These are phyloP conservation scores for Xanthia togata DNA, from an alignment of 2,888 invertebrate species.

Conservation along the genomic window DNA sequence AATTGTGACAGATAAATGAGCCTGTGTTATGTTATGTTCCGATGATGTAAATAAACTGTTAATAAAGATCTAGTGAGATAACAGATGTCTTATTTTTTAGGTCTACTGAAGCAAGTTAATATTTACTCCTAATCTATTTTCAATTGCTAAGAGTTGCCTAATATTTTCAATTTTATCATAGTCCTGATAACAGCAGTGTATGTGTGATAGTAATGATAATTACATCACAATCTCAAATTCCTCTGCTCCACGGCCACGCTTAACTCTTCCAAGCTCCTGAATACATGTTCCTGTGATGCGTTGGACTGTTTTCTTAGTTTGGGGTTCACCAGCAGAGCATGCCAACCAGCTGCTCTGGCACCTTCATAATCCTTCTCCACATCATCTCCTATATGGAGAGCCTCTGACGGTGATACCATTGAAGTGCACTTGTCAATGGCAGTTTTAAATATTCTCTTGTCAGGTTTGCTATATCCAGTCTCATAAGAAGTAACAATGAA, in stretches of 20 bases:
- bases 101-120: neutral
- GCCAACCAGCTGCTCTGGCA: conserved; percentile 94
- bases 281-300: conserved; percentile 74
- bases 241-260: conserved; percentile 69
- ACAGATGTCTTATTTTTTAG: neutral
- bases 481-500: conserved; percentile 95
- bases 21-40: too few species aligned
- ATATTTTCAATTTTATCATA: neutral
- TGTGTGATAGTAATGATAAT: too few species aligned
- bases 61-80: neutral
- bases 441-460: conserved; percentile 92
- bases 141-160: neutral
- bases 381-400: conserved; percentile 96
- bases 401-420: conserved; percentile 90
- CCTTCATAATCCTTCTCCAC: conserved; percentile 94
- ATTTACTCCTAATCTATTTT: neutral
- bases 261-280: conserved; percentile 77
- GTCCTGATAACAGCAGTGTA: neutral
- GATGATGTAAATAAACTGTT: too few species aligned
- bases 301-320: conserved; percentile 61
- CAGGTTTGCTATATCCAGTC: conserved; percentile 94
- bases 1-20: too few species aligned
- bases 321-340: conserved; percentile 87
- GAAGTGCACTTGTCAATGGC: conserved; percentile 89
- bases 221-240: conserved; percentile 66